Percentiles rank a stretch among this genome's conserved stretches.
These are phyloP conservation scores for Hippocampus abdominalis DNA, from an alignment of 2,113 vertebrate species.

Conservation along the genomic window DNA sequence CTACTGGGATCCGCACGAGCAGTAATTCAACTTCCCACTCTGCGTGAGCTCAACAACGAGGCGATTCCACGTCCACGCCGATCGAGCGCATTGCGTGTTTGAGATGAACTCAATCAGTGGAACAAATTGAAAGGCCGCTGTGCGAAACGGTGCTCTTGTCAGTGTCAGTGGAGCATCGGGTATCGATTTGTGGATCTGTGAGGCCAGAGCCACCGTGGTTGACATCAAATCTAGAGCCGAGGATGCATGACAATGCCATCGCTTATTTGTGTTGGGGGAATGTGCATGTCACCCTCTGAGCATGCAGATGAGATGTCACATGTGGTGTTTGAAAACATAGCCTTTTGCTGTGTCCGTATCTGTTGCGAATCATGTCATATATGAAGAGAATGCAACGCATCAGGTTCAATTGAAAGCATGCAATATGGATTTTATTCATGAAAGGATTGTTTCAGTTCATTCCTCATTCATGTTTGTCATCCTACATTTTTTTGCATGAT, in stretches of 20 bases:
- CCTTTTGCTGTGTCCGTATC: neutral
- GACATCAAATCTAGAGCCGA: conserved; percentile 29
- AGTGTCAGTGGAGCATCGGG: conserved; percentile 28
- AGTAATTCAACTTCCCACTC: conserved; percentile 2
- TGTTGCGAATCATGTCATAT: neutral
- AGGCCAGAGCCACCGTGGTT: conserved; percentile 13
- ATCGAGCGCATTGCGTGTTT: conserved; percentile 10
- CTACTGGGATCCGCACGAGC: conserved; percentile 1
- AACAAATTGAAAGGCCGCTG: conserved; percentile 32
- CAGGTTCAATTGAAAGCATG: neutral
- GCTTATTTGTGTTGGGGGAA: conserved; percentile 1
- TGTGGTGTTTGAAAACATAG: conserved; percentile 14
- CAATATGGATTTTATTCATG: neutral
- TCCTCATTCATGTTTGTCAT: neutral
- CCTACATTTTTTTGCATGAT: neutral
- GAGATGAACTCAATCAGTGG: conserved; percentile 23
- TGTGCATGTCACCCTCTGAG: conserved; percentile 5
- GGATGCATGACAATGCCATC: conserved; percentile 9
- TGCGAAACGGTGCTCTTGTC: conserved; percentile 18
- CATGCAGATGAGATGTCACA: conserved; percentile 12
- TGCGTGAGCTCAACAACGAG: neutral
- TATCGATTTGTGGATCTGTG: conserved; percentile 36
- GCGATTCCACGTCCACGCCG: neutral
- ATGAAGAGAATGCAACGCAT: neutral
- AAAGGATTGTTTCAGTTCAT: neutral